Evolutionary conservation across 2,888 invertebrate genomes (phyloP), one percentile per base, ranked within the genome.

Genomic region (Nomada ruficornis): DNA sequence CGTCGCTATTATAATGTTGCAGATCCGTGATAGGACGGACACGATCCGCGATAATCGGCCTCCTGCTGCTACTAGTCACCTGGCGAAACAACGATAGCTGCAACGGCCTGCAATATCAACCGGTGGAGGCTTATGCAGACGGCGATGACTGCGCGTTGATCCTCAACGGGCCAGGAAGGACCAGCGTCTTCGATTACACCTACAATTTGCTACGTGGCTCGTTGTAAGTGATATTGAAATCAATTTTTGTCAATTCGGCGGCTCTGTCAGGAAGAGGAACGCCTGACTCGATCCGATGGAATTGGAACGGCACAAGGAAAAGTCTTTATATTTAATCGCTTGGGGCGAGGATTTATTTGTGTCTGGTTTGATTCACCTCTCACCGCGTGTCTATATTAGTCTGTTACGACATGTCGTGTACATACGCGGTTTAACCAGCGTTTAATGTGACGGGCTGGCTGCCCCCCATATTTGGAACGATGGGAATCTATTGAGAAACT

Each of bases 151-250:
- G 98, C 94, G 98, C 98, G 10, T 94, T 98, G 62, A 94, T 97
- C 89, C 94, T 98, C 84, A 95, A 96, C 84, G 97, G 97, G 15
- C 97, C 97, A 0, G 97, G 97, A 76, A 95, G 97, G 90, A 96
- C 97, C 86, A 97, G 97, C 77, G 96, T 96, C 20, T 98, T 97
- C 91, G 98, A 98, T 94, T 98, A 98, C 94, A 97, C 97, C 91
- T 96, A 97, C 89, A 98, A 98, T 94, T 95, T 98, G 82, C 95
- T 98, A 67, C 95, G 97, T 90, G 97, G 97, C 86, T 95, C 96
- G 89, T 95, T 96, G 97, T 98, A 94, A 97, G 97, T 97, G 94
- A 83, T 63, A 20, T 47, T 36, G 7, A 36, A 5, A 36, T 36
- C 5, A 7, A 36, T 36, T 36, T 36, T 5, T 36, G 1, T 7